Percentiles rank a stretch among this genome's conserved stretches.
Conservation (phyloP, 2,888 invertebrate species). For the Oscheius myriophilus region DNA sequence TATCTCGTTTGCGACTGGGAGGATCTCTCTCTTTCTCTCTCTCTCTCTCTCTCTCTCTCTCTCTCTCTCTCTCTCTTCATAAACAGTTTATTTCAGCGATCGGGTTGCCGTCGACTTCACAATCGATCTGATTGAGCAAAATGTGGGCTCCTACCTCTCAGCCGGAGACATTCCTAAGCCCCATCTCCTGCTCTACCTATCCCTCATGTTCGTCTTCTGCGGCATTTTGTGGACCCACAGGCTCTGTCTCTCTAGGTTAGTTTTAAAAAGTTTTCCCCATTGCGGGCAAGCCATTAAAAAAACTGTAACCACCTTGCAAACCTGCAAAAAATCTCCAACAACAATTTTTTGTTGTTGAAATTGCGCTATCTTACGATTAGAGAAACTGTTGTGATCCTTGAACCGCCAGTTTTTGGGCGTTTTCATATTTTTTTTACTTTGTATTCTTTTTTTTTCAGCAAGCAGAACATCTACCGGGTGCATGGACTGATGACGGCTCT, state of each 20-base stretch:
- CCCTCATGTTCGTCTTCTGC: constrained; percentile 86
- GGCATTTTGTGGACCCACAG: constrained; percentile 91
- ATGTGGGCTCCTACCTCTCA: constrained; percentile 73
- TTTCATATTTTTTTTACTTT: not conserved
- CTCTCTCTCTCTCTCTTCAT: no score
- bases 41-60: no score
- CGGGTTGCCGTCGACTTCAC: constrained; percentile 67
- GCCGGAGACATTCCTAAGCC: constrained; percentile 92
- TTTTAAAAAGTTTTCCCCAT: no score
- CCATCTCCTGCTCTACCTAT: constrained; percentile 89
- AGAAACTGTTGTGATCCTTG: no score
- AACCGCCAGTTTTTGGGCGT: no score
- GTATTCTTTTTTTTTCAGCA: constrained; percentile 61
- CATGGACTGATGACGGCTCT: constrained; percentile 95
- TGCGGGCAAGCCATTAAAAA: no score
- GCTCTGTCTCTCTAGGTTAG: constrained; percentile 77
- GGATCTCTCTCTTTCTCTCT: no score
- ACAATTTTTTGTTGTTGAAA: no score
- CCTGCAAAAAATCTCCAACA: no score
- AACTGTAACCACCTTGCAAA: no score
- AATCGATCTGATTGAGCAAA: constrained; percentile 85
- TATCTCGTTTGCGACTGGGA: no score
- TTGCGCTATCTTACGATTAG: no score
- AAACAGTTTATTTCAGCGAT: constrained; percentile 50
- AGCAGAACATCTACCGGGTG: constrained; percentile 82